Percentiles rank a stretch among this genome's conserved stretches.
Conservation (phyloP, 1,140 invertebrate species). For the Drosophila murphyi region DNA sequence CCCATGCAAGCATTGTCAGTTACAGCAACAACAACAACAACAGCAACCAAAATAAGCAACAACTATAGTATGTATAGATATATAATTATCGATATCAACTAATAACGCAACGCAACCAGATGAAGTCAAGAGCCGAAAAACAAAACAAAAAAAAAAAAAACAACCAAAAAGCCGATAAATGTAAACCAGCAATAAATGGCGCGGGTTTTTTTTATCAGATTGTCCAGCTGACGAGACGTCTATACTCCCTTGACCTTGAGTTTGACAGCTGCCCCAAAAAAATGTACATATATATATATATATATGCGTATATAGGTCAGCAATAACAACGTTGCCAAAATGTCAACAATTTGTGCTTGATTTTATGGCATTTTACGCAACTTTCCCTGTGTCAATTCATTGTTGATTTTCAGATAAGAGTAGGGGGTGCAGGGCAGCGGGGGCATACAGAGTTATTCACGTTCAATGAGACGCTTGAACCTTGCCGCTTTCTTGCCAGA, state of each 20-base stretch:
- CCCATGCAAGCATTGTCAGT: slow-evolving; percentile 38
- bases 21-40: slow-evolving; percentile 19
- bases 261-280: slow-evolving; percentile 44
- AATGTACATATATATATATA: background rate
- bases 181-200: slow-evolving; percentile 38
- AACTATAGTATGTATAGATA: slow-evolving; percentile 11
- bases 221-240: slow-evolving; percentile 27
- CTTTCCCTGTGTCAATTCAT: slow-evolving; percentile 60
- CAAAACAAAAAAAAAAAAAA: background rate
- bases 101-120: slow-evolving; percentile 36
- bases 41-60: background rate
- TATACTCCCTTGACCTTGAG: slow-evolving; percentile 71
- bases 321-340: slow-evolving; percentile 17
- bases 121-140: slow-evolving; percentile 15
- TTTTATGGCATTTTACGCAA: slow-evolving; percentile 69
- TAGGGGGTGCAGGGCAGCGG: background rate
- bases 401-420: slow-evolving; percentile 27
- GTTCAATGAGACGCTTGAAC: slow-evolving; percentile 70
- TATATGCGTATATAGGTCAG: background rate
- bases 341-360: slow-evolving; percentile 58
- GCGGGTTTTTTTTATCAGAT: slow-evolving; percentile 26
- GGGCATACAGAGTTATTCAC: slow-evolving; percentile 39
- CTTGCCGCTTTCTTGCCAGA: slow-evolving; percentile 42
- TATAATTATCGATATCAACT: slow-evolving; percentile 49
- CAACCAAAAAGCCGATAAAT: slow-evolving; percentile 24